Evolutionary conservation across 2,113 vertebrate genomes (phyloP).

Genomic region (Melozone crissalis): DNA sequence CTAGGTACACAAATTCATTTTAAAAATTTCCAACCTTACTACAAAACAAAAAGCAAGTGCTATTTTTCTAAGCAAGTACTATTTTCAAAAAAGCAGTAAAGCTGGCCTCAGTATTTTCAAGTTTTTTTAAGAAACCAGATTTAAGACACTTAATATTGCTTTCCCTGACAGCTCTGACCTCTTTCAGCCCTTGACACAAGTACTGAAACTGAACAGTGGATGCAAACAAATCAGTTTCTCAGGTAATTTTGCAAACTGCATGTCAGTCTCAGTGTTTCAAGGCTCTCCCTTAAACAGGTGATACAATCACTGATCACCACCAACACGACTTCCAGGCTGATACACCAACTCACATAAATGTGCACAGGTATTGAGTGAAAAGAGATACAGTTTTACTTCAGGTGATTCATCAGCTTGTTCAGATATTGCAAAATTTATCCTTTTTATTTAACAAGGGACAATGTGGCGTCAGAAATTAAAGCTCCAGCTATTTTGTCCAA

Average conservation of each 20-base stretch:
- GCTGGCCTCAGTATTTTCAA: neutral
- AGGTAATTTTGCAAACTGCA: neutral
- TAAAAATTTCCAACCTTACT: neutral
- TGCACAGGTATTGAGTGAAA: neutral
- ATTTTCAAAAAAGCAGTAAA: neutral
- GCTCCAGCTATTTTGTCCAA: neutral
- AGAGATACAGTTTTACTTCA: neutral
- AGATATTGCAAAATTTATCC: neutral
- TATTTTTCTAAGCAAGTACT: neutral
- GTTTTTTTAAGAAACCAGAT: neutral
- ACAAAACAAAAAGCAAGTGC: neutral
- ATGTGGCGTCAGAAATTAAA: neutral
- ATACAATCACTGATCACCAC: neutral
- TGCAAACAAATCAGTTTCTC: neutral
- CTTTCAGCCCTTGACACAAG: neutral
- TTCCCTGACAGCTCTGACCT: neutral
- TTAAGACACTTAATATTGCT: neutral
- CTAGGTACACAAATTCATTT: neutral
- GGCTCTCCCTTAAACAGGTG: neutral
- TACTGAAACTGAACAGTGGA: neutral
- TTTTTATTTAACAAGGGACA: neutral
- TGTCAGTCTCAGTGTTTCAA: neutral
- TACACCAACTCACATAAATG: neutral
- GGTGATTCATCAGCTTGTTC: neutral
- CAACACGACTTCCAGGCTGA: rapidly evolving